Percentiles rank a stretch among this genome's conserved stretches.
phyloP scores from a whole-genome alignment of 2,888 invertebrate genomes.

The Diloba caeruleocephala region DNA sequence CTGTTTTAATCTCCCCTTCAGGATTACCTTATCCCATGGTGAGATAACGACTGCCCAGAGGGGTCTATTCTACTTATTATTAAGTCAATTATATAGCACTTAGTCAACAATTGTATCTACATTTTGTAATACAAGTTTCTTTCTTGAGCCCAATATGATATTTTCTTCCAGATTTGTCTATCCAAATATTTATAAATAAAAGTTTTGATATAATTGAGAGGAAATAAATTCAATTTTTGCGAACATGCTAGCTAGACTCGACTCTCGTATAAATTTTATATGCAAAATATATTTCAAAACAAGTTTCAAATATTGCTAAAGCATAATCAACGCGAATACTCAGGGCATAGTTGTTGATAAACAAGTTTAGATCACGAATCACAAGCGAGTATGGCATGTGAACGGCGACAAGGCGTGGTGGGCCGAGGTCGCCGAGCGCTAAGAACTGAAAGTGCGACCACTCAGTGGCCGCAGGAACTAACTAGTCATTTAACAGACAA shows the following conservation, averaged over 20 bases:
- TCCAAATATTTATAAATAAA: background rate
- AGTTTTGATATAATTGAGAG: conserved; percentile 2
- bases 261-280: conserved; percentile 36
- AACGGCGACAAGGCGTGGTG: conserved; percentile 75
- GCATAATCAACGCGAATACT: conserved; percentile 48
- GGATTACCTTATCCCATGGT: no score
- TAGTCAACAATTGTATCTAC: no score
- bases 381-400: conserved; percentile 78
- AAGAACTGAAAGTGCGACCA: conserved; percentile 79
- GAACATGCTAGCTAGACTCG: conserved; percentile 19
- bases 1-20: no score
- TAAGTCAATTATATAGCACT: no score
- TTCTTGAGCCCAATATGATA: no score
- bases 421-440: conserved; percentile 77
- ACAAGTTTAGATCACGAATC: conserved; percentile 80
- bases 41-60: no score
- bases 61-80: no score
- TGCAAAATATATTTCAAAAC: conserved; percentile 46
- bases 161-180: no score
- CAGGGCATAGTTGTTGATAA: conserved; percentile 61
- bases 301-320: conserved; percentile 48
- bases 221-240: conserved; percentile 16
- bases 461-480: conserved; percentile 51
- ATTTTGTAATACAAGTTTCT: no score
- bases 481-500: conserved; percentile 18